phyloP scores from a whole-genome alignment of 2,113 vertebrate genomes.

The Corythaeola cristata region DNA sequence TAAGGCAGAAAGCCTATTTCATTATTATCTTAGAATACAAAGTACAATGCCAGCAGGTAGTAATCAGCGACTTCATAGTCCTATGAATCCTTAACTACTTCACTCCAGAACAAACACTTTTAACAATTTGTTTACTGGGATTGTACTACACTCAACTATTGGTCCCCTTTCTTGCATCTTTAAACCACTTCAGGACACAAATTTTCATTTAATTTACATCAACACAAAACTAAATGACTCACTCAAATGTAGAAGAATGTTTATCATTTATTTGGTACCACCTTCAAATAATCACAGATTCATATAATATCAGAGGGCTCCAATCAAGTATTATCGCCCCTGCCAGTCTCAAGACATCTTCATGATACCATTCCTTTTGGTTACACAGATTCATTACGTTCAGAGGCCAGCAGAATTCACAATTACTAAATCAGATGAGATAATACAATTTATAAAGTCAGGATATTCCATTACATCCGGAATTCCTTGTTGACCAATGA shows the following conservation, averaged over 20 bases:
- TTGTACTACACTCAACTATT: not conserved
- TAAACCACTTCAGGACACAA: not conserved
- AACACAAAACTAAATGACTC: not conserved
- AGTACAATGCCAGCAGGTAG: constrained; percentile 3
- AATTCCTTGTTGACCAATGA: not conserved
- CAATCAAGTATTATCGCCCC: not conserved
- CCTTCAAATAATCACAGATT: not conserved
- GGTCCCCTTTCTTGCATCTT: not conserved
- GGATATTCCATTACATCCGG: not conserved
- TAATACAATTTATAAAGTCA: not conserved
- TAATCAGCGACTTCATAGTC: not conserved
- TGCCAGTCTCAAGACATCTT: not conserved
- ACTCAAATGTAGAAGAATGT: not conserved
- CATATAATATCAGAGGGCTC: not conserved
- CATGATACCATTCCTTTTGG: not conserved
- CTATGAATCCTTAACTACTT: not conserved
- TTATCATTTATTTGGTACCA: not conserved
- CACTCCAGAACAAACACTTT: not conserved
- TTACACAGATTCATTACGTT: not conserved
- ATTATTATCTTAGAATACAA: not conserved
- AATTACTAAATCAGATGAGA: not conserved
- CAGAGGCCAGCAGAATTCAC: not conserved
- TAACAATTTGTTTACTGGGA: not conserved
- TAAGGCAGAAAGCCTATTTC: not conserved
- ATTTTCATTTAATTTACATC: not conserved